Evolutionary conservation across 2,113 vertebrate species (phyloP).

Genomic region (Xenus cinereus): DNA sequence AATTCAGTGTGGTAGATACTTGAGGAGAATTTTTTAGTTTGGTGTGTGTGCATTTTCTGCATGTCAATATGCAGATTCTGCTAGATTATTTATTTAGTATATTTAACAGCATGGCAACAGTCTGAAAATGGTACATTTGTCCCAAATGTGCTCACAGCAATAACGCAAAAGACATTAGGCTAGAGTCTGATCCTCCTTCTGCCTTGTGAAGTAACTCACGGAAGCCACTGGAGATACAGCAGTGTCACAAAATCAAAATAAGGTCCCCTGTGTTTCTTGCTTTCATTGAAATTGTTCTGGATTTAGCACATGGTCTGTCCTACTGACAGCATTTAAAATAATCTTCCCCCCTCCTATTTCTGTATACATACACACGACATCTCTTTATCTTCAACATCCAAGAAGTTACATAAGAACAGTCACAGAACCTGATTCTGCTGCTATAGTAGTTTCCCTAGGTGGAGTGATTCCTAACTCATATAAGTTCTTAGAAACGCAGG

Average conservation of each 20-base stretch:
- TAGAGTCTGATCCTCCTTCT: background rate
- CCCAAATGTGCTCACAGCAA: background rate
- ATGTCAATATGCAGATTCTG: background rate
- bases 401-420: background rate
- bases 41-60: background rate
- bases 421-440: background rate
- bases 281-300: background rate
- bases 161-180: background rate
- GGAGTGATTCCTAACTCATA: background rate
- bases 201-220: background rate
- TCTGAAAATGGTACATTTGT: background rate
- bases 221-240: background rate
- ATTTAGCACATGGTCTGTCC: background rate
- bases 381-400: background rate
- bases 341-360: accelerated
- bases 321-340: background rate
- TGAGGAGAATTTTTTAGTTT: background rate
- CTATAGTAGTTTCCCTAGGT: background rate
- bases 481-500: background rate
- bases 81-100: background rate
- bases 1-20: background rate
- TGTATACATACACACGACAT: accelerated
- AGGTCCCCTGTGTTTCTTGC: background rate
- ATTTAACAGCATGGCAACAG: background rate
- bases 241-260: background rate